Conservation (phyloP, 2,113 vertebrate genomes). For the Pleuronectes platessa region DNA sequence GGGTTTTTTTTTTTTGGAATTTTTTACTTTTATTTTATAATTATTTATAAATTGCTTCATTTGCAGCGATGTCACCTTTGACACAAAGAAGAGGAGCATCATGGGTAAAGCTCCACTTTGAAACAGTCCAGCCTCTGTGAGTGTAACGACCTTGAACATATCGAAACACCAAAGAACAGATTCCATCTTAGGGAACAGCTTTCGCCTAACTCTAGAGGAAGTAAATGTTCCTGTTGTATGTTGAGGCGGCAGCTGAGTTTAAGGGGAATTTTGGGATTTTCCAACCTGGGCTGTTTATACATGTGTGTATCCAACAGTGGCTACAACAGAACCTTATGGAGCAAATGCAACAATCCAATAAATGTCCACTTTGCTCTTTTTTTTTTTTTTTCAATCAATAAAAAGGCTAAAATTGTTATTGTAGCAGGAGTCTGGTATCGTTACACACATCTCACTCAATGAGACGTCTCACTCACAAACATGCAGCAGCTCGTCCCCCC, state of each 20-base stretch:
- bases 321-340: no score
- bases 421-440: no score
- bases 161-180: conserved; percentile 13
- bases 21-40: neutral
- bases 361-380: no score
- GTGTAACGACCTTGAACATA: conserved; percentile 10
- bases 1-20: neutral
- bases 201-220: conserved; percentile 20
- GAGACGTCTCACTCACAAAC: no score
- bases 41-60: conserved; percentile 26
- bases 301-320: neutral
- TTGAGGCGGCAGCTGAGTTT: neutral
- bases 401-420: no score
- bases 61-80: conserved; percentile 29
- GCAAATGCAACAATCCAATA: neutral
- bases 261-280: neutral
- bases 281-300: neutral
- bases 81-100: conserved; percentile 7
- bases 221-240: conserved; percentile 2
- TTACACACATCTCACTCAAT: no score
- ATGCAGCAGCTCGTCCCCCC: no score
- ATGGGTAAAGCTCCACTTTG: conserved; percentile 22
- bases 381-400: no score
- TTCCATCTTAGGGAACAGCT: neutral
- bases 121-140: conserved; percentile 13